Evolutionary conservation across 1,140 invertebrate genomes (phyloP).

Genomic region (Pseudomyrmex dendroicus): DNA sequence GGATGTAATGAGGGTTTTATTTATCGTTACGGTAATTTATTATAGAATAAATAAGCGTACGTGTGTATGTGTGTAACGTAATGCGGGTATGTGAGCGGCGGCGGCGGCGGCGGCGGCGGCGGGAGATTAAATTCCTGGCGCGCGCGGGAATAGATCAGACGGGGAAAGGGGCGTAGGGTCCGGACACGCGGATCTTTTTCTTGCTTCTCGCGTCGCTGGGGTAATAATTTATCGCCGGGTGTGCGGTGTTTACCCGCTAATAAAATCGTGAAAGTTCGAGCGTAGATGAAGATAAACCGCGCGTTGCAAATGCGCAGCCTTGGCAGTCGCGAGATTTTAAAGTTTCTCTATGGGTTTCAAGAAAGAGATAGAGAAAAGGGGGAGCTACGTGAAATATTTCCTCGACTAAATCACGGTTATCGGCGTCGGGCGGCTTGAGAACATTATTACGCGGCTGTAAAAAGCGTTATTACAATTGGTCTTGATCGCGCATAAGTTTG

Average conservation of each 20-base stretch:
- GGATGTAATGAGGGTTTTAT: slow-evolving; percentile 67
- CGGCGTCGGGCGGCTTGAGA: slow-evolving; percentile 49
- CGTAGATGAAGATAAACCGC: slow-evolving; percentile 55
- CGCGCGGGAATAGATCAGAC: slow-evolving; percentile 14
- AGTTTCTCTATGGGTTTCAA: slow-evolving; percentile 2
- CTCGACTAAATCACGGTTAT: slow-evolving; percentile 50
- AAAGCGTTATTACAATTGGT: slow-evolving; percentile 53
- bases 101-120: not conserved
- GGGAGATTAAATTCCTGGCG: slow-evolving; percentile 35
- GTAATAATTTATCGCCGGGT: slow-evolving; percentile 51
- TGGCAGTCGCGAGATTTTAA: slow-evolving; percentile 51
- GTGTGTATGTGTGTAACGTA: not conserved
- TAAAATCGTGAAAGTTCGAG: slow-evolving; percentile 60
- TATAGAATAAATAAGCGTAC: slow-evolving; percentile 62
- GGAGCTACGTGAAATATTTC: slow-evolving; percentile 48
- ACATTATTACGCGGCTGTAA: slow-evolving; percentile 54
- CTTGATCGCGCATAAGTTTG: slow-evolving; percentile 26
- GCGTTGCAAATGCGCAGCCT: slow-evolving; percentile 41
- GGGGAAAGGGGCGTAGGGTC: not conserved
- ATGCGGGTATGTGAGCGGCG: too few relatives aligned
- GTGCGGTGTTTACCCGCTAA: slow-evolving; percentile 57
- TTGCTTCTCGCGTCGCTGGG: not conserved
- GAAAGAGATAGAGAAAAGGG: not conserved
- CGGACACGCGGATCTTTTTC: not conserved
- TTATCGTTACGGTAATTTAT: slow-evolving; percentile 68